These are phyloP conservation scores for Myodes glareolus DNA, from an alignment of 2,113 vertebrate species.

Conservation along the genomic window DNA sequence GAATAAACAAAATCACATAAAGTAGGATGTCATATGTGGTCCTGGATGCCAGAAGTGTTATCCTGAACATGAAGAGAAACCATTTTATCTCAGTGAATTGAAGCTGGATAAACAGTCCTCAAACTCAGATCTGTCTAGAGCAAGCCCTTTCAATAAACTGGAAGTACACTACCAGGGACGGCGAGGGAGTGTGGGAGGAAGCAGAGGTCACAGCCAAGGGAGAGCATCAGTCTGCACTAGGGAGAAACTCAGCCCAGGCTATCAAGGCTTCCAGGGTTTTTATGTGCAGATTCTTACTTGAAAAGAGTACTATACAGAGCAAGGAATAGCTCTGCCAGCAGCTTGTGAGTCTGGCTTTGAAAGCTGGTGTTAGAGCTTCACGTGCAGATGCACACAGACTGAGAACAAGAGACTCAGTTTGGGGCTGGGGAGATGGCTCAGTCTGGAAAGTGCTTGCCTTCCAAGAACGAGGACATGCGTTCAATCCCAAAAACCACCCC, in stretches of 20 bases:
- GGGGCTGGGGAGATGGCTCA: not conserved
- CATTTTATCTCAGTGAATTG: not conserved
- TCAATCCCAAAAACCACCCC: not conserved
- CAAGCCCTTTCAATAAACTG: not conserved
- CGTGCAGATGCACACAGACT: not conserved
- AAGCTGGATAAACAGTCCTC: not conserved
- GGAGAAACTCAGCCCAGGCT: not conserved
- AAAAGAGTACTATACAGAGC: constrained; percentile 24
- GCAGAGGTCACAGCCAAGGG: not conserved
- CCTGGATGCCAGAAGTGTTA: not conserved
- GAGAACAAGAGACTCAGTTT: not conserved
- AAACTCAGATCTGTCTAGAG: not conserved
- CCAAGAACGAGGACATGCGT: not conserved
- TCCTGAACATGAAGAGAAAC: not conserved
- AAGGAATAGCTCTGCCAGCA: constrained; percentile 41
- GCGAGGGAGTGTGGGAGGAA: not conserved
- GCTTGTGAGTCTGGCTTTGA: constrained; percentile 34
- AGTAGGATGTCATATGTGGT: not conserved
- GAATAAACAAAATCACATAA: not conserved
- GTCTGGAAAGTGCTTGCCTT: not conserved
- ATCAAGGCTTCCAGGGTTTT: not conserved
- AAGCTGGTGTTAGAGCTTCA: constrained; percentile 51
- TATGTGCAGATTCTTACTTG: constrained; percentile 16
- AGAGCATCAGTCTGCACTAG: not conserved
- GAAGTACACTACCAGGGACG: not conserved